Conservation (phyloP, 1,140 invertebrate genomes). For the Rhopalosiphum maidis region DNA sequence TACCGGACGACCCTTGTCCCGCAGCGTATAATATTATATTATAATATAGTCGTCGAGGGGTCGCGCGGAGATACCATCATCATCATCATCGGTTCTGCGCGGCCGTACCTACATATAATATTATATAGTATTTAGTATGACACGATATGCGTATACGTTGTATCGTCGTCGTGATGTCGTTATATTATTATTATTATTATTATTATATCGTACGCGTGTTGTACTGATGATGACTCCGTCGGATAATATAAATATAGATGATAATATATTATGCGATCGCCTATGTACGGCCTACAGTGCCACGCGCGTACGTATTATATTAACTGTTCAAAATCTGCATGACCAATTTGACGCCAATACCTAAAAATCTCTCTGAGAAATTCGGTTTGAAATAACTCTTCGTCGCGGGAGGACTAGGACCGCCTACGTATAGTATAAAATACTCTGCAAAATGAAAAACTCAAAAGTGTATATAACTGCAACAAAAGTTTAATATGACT, state of each 20-base stretch:
- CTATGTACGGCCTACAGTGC: too few species aligned
- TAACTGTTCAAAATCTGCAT: not conserved
- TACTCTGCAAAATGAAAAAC: too few species aligned
- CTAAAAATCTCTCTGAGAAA: not conserved
- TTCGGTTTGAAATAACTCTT: not conserved
- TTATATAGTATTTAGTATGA: not conserved
- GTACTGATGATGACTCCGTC: not conserved
- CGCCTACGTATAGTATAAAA: too few species aligned
- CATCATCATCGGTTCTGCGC: not conserved
- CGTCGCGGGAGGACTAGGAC: not conserved
- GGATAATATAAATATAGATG: not conserved
- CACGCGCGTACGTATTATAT: not conserved
- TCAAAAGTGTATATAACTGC: not conserved
- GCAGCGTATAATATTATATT: not conserved
- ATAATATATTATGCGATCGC: not conserved
- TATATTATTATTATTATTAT: not conserved
- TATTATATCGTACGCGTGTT: not conserved
- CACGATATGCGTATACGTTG: not conserved
- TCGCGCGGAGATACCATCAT: not conserved
- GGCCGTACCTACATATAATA: not conserved
- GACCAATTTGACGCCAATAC: not conserved
- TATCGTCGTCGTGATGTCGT: not conserved
- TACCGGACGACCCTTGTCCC: not conserved
- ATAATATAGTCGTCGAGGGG: constrained; percentile 3
- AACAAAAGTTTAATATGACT: not conserved